Evolutionary conservation across 2,113 vertebrate genomes (phyloP), one percentile per base, ranked within the genome.

Genomic region (Neotoma lepida): DNA sequence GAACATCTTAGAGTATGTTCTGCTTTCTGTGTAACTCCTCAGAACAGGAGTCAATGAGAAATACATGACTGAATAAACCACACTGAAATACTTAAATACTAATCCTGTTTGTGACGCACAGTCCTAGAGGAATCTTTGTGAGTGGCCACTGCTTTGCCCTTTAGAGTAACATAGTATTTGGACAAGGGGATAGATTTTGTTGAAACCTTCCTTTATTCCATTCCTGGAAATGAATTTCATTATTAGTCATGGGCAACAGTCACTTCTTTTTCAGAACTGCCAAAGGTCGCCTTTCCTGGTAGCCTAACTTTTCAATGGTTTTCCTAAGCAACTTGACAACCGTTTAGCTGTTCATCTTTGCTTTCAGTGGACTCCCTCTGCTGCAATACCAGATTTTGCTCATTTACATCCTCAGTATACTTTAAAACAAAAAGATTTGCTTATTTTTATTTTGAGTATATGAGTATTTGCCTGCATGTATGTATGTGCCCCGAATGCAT

Each of bases 1-100:
- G 92, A 94, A 96, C 66, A 97, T 93, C 94, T 97, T 94, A 96
- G 97, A 97, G 96, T 89, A 97, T 95, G 58, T 44, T 49, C 39
- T 94, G 41, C 96, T 97, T 95, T 95, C 97, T 97, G 85, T 93
- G 35, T 88, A 96, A 88, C 85, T 92, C 88, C 94, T 97, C 96
- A 92, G 96, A 97, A 97, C 82, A 95, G 91, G 81, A 82, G 46
- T 56, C 94, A 96, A 95, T 77, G 91, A 96, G 96, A 95, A 97
- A 90, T 10, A 13, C 3, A 44, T 24, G 39, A 18, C 46, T 92
- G 61, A 70, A 41, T 7, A 56, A 35, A 94, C 71, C 24, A 22
- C 93, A 91, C 74, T 96, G 95, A 96, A 97, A 94, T 95, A 95
- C 76, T 89, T 91, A 96, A 96, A 94, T 87, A 94, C 78, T 95